Conservation (phyloP, 1,140 invertebrate genomes). For the Monochamus saltuarius region DNA sequence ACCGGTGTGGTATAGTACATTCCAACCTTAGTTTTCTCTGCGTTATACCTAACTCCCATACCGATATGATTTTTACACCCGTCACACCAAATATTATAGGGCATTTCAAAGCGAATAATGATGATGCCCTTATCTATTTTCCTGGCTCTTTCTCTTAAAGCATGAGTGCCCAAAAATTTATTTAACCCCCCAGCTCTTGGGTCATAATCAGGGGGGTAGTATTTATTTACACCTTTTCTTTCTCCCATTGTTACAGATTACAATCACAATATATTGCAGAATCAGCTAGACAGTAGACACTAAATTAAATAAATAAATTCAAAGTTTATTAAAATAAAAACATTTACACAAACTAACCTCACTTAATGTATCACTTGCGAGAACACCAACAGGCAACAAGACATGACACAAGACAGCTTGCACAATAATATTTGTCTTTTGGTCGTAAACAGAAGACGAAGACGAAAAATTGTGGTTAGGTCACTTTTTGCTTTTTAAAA, state of each 20-base stretch:
- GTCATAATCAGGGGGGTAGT: constrained; percentile 99
- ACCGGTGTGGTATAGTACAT: constrained; percentile 98
- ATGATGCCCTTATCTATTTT: constrained; percentile 96
- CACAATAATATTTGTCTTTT: too few species aligned
- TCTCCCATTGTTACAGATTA: constrained; percentile 78
- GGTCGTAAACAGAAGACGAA: too few species aligned
- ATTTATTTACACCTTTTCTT: constrained; percentile 95
- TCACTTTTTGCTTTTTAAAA: too few species aligned
- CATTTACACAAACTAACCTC: too few species aligned
- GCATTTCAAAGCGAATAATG: constrained; percentile 99
- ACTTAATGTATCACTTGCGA: too few species aligned
- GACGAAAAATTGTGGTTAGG: too few species aligned
- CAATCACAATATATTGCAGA: neutral
- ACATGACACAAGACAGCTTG: too few species aligned
- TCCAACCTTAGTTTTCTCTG: constrained; percentile 97
- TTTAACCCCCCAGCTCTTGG: constrained; percentile 91
- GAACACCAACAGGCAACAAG: too few species aligned
- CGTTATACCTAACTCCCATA: constrained; percentile 99
- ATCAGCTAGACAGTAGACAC: too few species aligned
- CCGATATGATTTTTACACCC: constrained; percentile 98
- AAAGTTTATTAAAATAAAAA: too few species aligned
- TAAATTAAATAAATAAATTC: too few species aligned
- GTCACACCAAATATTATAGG: constrained; percentile 99
- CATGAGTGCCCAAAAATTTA: constrained; percentile 92
- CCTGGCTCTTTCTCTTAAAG: constrained; percentile 88